Evolutionary conservation across 2,113 vertebrate genomes (phyloP), one percentile per base, ranked within the genome.

Genomic region (Malurus alboscapulatus): DNA sequence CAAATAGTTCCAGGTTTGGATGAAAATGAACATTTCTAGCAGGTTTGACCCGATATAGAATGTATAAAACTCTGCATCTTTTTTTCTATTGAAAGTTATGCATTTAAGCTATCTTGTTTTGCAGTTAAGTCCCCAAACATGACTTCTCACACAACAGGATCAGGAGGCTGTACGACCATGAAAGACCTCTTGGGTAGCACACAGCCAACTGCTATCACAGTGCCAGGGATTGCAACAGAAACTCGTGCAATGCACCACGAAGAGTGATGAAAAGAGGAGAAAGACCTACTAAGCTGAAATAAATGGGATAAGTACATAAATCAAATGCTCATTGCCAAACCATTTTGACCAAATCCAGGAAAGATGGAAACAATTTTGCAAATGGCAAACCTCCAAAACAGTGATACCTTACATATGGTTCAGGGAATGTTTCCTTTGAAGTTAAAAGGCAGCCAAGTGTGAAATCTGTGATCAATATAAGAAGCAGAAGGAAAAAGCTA

Each of bases 401-500:
- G 77, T 77, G 77, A 91, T 84, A 79, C 44, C 55, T 95, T 88
- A 81, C 59, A 48, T 72, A 78, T 92, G 77, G 80, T 53, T 72
- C 66, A 79, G 78, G 45, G 74, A 94, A 85, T 42, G 48, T 72
- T 94, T 73, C 36, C 36, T 92, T 89, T 87, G 87, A 94, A 94
- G 74, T 78, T 72, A 94, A 84, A 80, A 92, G 84, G 58, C 88
- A 79, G 59, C 48, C 42, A 42, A 72, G 78, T 91, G 87, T 76
- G 66, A 95, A 95, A 94, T 68, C 78, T 82, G 78, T 89, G 66
- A 91, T 92, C 81, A 84, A 84, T 91, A 87, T 12, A 84, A 22
- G 36, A 94, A 91, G 24, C 40, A 59, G 77, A 92, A 94, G 44
- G 84, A 75, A 94, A 92, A 93, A 95, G n/a, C 73, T 88, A 94